Conservation (phyloP, 35 echinoderm and acorn worm species). For the Heliocidaris tuberculata region DNA sequence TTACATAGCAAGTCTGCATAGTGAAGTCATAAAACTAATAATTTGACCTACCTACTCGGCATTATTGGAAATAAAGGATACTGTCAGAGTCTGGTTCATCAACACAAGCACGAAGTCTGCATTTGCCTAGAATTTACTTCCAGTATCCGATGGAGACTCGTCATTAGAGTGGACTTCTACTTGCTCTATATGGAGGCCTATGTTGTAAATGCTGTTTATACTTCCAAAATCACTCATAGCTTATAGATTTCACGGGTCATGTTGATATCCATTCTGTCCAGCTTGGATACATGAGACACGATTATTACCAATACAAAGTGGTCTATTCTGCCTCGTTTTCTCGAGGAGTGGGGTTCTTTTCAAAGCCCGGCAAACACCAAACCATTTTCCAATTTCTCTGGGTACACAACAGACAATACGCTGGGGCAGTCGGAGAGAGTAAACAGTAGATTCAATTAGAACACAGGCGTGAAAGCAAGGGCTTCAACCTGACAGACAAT, state of each 20-base stretch:
- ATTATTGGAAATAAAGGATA: not conserved
- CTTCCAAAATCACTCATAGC: not conserved
- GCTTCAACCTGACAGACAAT: not conserved
- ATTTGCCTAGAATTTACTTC: too few relatives aligned
- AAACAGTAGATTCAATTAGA: constrained; percentile 40
- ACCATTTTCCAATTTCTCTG: constrained; percentile 11
- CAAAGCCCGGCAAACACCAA: not conserved
- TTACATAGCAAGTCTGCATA: too few relatives aligned
- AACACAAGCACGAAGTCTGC: too few relatives aligned
- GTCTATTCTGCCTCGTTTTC: not conserved
- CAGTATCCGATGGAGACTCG: too few relatives aligned
- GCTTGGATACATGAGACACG: not conserved
- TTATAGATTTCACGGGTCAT: not conserved
- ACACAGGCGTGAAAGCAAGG: constrained; percentile 25
- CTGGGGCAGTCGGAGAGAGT: not conserved
- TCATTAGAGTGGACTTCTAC: too few relatives aligned
- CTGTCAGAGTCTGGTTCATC: not conserved
- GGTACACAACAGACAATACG: not conserved
- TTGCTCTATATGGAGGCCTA: not conserved
- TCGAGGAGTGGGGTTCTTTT: not conserved
- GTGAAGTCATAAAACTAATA: too few relatives aligned
- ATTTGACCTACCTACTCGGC: not conserved
- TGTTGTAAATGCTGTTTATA: not conserved
- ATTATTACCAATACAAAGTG: not conserved
- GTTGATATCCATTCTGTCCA: not conserved